Conservation (phyloP, 2,113 vertebrate species). For the Corynorhinus townsendii region DNA sequence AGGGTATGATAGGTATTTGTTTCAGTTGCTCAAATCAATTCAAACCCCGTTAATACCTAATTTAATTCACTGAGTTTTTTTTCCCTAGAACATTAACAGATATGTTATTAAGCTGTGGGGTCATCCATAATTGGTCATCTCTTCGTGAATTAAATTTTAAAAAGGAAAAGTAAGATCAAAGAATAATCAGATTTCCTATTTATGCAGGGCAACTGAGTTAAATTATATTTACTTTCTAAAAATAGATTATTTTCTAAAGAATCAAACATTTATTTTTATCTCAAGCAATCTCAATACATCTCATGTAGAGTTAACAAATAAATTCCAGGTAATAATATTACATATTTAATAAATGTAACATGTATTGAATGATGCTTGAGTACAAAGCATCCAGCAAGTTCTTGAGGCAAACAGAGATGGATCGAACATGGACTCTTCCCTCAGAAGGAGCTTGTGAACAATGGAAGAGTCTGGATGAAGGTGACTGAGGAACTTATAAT, state of each 20-base stretch:
- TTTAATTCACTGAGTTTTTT: conserved; percentile 59
- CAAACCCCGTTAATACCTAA: conserved; percentile 72
- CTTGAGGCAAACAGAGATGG: conserved; percentile 17
- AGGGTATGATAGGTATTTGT: conserved; percentile 46
- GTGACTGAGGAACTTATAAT: not conserved
- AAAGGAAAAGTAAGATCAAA: conserved; percentile 77
- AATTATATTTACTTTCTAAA: conserved; percentile 74
- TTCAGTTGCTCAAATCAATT: conserved; percentile 72
- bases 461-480: not conserved
- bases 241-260: conserved; percentile 74
- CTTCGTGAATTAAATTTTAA: conserved; percentile 75
- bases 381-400: not conserved
- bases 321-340: conserved; percentile 60
- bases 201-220: conserved; percentile 63
- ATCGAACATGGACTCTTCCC: not conserved
- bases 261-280: conserved; percentile 72
- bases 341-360: conserved; percentile 61
- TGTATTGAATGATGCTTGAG: conserved; percentile 52
- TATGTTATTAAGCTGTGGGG: conserved; percentile 69
- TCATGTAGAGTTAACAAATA: conserved; percentile 64
- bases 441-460: not conserved
- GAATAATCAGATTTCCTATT: conserved; percentile 76
- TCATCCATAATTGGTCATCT: conserved; percentile 70
- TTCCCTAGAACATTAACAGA: conserved; percentile 67
- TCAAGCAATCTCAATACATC: conserved; percentile 58